Evolutionary conservation across 2,888 invertebrate genomes (phyloP), one percentile per base, ranked within the genome.

Genomic region (Drosophila suboccidentalis): DNA sequence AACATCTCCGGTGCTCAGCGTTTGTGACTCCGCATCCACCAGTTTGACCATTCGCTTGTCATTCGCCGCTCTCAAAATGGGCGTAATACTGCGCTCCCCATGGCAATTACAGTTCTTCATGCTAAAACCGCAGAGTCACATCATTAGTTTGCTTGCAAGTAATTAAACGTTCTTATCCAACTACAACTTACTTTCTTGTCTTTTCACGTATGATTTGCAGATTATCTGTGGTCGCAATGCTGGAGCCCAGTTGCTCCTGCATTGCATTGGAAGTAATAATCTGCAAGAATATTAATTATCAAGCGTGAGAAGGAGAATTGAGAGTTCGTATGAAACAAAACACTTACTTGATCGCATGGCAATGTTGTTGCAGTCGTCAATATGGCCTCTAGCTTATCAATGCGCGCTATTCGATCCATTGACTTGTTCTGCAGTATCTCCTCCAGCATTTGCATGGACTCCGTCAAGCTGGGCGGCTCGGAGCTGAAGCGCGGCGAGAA

Each of bases 361-460:
- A 96, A 93, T 69, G 95, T 94, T 0, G 96, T 96, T 38, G 96
- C 97, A 34, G 96, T 96, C 54, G 97, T 96, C 71, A 97, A 93
- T 83, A 97, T 96, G 50, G 97, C 96, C 93, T 97, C 97, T 50
- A 98, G 93, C 86, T 96, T 96, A 89, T 97, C 97, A 72, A 97
- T 97, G 92, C 96, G 97, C 79, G 97, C 97, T 39, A 97, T 94
- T 81, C 96, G 95, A 91, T 97, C 97, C 95, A 97, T 97, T 77
- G 95, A 95, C 72, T 95, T 95, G 91, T 97, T 96, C 66, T 96
- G 96, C 63, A 97, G 93, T 78, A 97, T 96, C 90, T 97, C 96
- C 90, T 97, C 97, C 93, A 97, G 95, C 94, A 97, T 95, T 91
- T 97, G 97, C 97, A 97, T 97, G 1, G 97, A 97, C 92, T 97